These are phyloP conservation scores for Macquaria australasica DNA, from an alignment of 2,113 vertebrate genomes.

Conservation along the genomic window DNA sequence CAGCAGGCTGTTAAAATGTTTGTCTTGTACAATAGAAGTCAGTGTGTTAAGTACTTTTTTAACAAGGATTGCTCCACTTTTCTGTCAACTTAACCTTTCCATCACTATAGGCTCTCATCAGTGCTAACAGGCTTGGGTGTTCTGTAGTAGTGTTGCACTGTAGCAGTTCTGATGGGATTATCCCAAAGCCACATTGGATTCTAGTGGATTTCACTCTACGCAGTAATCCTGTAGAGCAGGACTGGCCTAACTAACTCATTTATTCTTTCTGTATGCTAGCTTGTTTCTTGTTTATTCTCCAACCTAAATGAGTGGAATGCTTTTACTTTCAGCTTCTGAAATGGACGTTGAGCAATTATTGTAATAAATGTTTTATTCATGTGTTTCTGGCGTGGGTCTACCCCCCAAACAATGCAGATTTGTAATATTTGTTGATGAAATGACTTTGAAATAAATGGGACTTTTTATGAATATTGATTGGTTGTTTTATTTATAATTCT, in stretches of 20 bases:
- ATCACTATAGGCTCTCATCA: constrained; percentile 88
- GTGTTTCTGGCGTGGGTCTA: constrained; percentile 37
- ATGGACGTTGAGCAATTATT: constrained; percentile 57
- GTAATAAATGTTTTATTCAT: constrained; percentile 71
- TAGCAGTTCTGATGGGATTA: constrained; percentile 89
- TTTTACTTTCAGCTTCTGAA: constrained; percentile 51
- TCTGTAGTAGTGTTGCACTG: constrained; percentile 87
- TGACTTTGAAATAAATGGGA: constrained; percentile 78
- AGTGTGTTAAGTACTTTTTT: constrained; percentile 49
- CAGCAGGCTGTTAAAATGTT: constrained; percentile 64
- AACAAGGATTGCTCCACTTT: constrained; percentile 77
- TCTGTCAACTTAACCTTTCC: constrained; percentile 76
- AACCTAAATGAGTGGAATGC: constrained; percentile 51
- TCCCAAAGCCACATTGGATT: constrained; percentile 89
- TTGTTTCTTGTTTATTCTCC: constrained; percentile 56
- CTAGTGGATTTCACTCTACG: constrained; percentile 87
- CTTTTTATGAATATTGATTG: constrained; percentile 66
- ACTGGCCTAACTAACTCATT: constrained; percentile 76
- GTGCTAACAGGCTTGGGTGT: constrained; percentile 89
- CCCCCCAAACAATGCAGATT: constrained; percentile 50
- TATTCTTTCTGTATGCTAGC: constrained; percentile 48
- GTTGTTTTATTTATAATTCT: constrained; percentile 46
- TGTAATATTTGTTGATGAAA: constrained; percentile 75
- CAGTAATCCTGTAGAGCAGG: constrained; percentile 81
- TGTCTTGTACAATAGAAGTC: constrained; percentile 63